A percentile compares a stretch with the other conserved stretches of the same genome.
Evolutionary conservation across 1,140 invertebrate species (phyloP).

Genomic region (Macrosteles quadrilineatus): DNA sequence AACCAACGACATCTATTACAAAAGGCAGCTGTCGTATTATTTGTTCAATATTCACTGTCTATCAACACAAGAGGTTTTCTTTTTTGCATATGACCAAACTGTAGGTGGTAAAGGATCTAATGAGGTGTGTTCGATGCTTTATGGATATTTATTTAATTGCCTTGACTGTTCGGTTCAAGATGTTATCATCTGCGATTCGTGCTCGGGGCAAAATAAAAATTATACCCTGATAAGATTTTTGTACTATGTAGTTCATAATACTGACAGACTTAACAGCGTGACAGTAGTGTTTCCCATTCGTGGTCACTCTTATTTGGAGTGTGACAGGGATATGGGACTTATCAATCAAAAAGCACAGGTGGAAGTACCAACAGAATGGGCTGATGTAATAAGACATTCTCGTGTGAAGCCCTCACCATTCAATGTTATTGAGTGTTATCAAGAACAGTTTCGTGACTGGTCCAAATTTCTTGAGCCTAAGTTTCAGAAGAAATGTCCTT

Average conservation of each 20-base stretch:
- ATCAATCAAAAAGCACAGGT: slow-evolving; percentile 19
- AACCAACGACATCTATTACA: slow-evolving; percentile 37
- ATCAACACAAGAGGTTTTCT: slow-evolving; percentile 6
- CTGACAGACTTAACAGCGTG: slow-evolving; percentile 20
- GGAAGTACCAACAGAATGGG: slow-evolving; percentile 25
- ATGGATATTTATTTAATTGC: slow-evolving; percentile 24
- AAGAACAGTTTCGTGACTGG: slow-evolving; percentile 31
- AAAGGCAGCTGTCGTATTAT: slow-evolving; percentile 31
- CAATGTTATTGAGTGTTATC: slow-evolving; percentile 19
- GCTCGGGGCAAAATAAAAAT: slow-evolving; percentile 32
- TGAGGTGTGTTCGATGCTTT: slow-evolving; percentile 32
- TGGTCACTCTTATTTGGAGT: slow-evolving; percentile 31
- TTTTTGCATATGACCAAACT: slow-evolving; percentile 34
- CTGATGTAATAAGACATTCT: neutral
- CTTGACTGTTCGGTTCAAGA: slow-evolving; percentile 2
- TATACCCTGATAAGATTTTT: slow-evolving; percentile 26
- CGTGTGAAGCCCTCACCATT: slow-evolving; percentile 24
- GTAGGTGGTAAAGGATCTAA: slow-evolving; percentile 30
- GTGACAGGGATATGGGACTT: slow-evolving; percentile 28
- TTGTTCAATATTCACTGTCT: slow-evolving; percentile 33
- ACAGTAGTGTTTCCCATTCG: slow-evolving; percentile 22
- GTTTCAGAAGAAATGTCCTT: slow-evolving; percentile 31
- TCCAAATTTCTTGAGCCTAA: slow-evolving; percentile 28
- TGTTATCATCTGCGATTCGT: slow-evolving; percentile 34
- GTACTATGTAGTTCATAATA: slow-evolving; percentile 23